These are phyloP conservation scores for Sphaerophoria taeniata DNA, from an alignment of 2,888 invertebrate species.

Conservation along the genomic window DNA sequence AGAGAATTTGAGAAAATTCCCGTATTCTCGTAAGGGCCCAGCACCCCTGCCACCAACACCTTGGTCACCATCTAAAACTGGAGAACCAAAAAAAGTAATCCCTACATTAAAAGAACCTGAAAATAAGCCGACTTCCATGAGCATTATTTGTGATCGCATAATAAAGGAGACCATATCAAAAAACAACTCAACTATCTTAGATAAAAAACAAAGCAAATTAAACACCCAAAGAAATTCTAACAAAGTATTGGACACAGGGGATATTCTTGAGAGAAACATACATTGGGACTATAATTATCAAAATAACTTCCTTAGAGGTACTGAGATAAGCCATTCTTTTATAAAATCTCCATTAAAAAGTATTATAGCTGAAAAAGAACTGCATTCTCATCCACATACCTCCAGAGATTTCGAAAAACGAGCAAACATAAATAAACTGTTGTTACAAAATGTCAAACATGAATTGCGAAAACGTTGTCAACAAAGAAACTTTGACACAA, in stretches of 20 bases:
- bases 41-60: conserved; percentile 76
- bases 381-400: too few species aligned
- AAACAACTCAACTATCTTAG: conserved; percentile 77
- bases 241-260: conserved; percentile 66
- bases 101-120: conserved; percentile 68
- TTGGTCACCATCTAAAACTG: conserved; percentile 69
- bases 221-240: conserved; percentile 76
- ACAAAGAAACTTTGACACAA: too few species aligned
- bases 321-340: conserved; percentile 82
- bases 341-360: conserved; percentile 79
- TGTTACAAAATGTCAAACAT: too few species aligned
- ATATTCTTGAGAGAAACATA: conserved; percentile 63
- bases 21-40: conserved; percentile 76
- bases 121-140: conserved; percentile 78
- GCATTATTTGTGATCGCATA: conserved; percentile 80
- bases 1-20: conserved; percentile 48
- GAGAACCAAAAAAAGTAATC: conserved; percentile 12
- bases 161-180: conserved; percentile 75
- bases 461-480: too few species aligned
- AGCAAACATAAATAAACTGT: too few species aligned
- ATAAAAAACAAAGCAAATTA: conserved; percentile 59
- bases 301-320: conserved; percentile 81
- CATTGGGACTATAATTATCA: conserved; percentile 72
- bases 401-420: too few species aligned
- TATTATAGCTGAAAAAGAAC: conserved; percentile 77